Evolutionary conservation across 1,140 invertebrate genomes (phyloP).

Genomic region (Scaptomyza graminum): DNA sequence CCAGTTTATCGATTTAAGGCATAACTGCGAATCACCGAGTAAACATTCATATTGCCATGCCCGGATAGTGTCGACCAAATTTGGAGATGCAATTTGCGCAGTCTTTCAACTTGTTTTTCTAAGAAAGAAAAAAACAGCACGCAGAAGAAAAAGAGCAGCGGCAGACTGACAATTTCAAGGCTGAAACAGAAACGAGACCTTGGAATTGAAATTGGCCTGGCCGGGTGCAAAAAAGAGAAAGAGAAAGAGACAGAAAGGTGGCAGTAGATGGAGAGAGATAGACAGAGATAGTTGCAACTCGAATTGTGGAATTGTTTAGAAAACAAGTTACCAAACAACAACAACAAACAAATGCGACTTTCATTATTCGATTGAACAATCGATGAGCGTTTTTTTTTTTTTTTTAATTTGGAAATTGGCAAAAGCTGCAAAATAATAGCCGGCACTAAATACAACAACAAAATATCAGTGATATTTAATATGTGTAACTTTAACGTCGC

Average conservation of each 20-base stretch:
- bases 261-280: too few species aligned
- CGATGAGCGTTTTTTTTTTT: conserved; percentile 5
- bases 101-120: conserved; percentile 8
- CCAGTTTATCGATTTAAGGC: conserved; percentile 7
- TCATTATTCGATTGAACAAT: conserved; percentile 73
- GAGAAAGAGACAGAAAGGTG: too few species aligned
- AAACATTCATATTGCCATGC: conserved; percentile 17
- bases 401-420: conserved; percentile 40
- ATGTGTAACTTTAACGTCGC: neutral
- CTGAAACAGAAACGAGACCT: conserved; percentile 19
- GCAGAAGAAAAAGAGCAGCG: neutral
- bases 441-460: conserved; percentile 36
- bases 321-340: conserved; percentile 45
- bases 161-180: conserved; percentile 35
- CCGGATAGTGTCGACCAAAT: conserved; percentile 13
- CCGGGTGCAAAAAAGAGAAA: neutral
- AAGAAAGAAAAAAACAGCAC: too few species aligned
- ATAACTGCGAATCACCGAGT: conserved; percentile 26
- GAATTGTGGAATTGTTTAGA: conserved; percentile 41
- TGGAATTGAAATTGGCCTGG: neutral
- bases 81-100: too few species aligned
- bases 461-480: neutral
- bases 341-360: conserved; percentile 37
- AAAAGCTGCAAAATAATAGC: conserved; percentile 49
- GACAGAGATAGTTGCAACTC: conserved; percentile 1